Evolutionary conservation across 2,113 vertebrate species (phyloP), one percentile per base, ranked within the genome.

Genomic region (Misgurnus mizolepis): DNA sequence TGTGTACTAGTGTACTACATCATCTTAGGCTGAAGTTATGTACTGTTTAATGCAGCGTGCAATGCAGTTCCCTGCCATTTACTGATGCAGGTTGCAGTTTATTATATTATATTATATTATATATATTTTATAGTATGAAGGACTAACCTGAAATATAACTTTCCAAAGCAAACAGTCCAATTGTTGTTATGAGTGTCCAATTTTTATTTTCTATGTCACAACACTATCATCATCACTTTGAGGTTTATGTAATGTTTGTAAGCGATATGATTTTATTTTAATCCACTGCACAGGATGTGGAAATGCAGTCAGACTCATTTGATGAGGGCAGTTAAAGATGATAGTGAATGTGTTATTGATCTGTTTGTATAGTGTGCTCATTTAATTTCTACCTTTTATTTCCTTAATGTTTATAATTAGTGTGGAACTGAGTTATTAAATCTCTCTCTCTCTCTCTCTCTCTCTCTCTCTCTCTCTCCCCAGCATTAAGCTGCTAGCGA

Each of bases 401-500:
- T 39, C 6, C 27, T 61, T 22, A 61, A 58, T 43, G 8, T 45
- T 7, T 17, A 53, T 1, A 12, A 53, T 2, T 53, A 53, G 11
- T 53, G 12, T 50, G 22, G 1, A 22, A 9, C 3, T 22, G 39
- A 17, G 11, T 17, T 60, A 47, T 47, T 47, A 47, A 55, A 55
- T 67, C 4, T 83, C 39, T 50, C 8, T 70, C n/a, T 77, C 14
- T 81, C n/a, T 79, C 17, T 50, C 8, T 70, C n/a, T 77, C 14
- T 81, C n/a, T 79, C 17, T 78, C 15, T 80, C 56, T 75, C 60
- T 76, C n/a, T 49, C 60, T 76, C 55, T 85, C 89, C 89, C 22
- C 91, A 98, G 97, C 89, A 95, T 99, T 93, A 97, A 96, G 93
- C 90, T 99, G 81, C 90, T 99, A 87, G 97, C 97, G 12, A 96